A percentile compares a stretch with the other conserved stretches of the same genome.
Evolutionary conservation across 2,797 vertebrate genomes (phyloP).

Genomic region (Sarcoramphus papa): DNA sequence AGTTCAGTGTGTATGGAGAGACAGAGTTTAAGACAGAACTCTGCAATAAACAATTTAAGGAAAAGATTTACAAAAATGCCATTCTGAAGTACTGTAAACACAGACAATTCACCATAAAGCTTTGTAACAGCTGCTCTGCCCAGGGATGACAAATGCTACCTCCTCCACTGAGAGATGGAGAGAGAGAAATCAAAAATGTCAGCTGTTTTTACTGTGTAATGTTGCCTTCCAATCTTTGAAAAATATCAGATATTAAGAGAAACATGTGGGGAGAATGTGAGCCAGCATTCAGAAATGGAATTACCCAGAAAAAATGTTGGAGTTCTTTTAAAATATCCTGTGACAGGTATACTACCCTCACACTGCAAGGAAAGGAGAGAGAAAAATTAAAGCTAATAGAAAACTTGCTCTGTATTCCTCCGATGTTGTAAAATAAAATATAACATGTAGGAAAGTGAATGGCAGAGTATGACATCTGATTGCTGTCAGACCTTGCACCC

Average conservation of each 20-base stretch:
- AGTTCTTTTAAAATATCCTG: neutral
- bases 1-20: neutral
- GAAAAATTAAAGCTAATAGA: neutral
- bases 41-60: neutral
- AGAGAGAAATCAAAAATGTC: neutral
- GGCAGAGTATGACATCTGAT: neutral
- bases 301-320: neutral
- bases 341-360: neutral
- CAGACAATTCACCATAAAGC: neutral
- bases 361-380: neutral
- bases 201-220: constrained; percentile 3
- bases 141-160: constrained; percentile 6
- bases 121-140: neutral
- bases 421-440: neutral
- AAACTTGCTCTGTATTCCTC: neutral
- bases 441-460: neutral
- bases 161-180: neutral
- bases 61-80: neutral
- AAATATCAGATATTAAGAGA: constrained; percentile 28
- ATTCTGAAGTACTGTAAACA: neutral
- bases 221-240: constrained; percentile 11
- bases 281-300: constrained; percentile 4
- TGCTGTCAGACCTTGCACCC: neutral
- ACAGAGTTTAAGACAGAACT: neutral
- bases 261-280: neutral